These are phyloP conservation scores for Amblyjoppa fuscipennis DNA, from an alignment of 2,888 invertebrate species.

Conservation along the genomic window DNA sequence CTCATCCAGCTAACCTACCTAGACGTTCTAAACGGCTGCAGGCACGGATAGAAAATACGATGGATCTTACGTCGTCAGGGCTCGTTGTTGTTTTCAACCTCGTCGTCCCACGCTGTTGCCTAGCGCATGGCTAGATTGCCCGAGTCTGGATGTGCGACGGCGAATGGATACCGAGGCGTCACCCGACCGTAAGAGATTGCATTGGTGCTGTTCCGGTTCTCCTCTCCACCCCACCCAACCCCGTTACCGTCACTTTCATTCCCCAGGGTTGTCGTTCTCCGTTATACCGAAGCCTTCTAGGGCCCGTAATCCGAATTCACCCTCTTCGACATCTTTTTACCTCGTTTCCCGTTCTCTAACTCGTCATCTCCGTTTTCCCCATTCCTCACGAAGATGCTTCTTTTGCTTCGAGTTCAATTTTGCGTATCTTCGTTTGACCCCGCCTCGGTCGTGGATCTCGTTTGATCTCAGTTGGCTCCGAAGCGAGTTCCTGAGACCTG, in stretches of 20 bases:
- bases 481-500: not conserved
- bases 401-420: not conserved
- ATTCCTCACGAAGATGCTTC: not conserved
- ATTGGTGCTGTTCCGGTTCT: constrained; percentile 40
- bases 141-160: constrained; percentile 31
- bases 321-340: constrained; percentile 17
- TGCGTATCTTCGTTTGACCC: constrained; percentile 24
- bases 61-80: constrained; percentile 12
- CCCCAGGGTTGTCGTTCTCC: constrained; percentile 6
- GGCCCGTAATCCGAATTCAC: constrained; percentile 38
- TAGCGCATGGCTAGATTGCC: constrained; percentile 32
- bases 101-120: constrained; percentile 33
- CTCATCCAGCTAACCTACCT: not conserved
- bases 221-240: not conserved
- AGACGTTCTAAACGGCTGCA: constrained; percentile 19
- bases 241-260: constrained; percentile 8
- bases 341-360: constrained; percentile 5
- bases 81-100: constrained; percentile 33
- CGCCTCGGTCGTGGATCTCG: not conserved
- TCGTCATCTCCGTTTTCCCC: constrained; percentile 17
- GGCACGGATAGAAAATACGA: constrained; percentile 26
- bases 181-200: constrained; percentile 54
- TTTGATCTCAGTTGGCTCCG: not conserved
- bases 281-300: constrained; percentile 13
- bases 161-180: constrained; percentile 46